A percentile compares a stretch with the other conserved stretches of the same genome.
These are phyloP conservation scores for Palythoa grandis DNA, from an alignment of 92 coral and sea anemone genomes.

Conservation along the genomic window DNA sequence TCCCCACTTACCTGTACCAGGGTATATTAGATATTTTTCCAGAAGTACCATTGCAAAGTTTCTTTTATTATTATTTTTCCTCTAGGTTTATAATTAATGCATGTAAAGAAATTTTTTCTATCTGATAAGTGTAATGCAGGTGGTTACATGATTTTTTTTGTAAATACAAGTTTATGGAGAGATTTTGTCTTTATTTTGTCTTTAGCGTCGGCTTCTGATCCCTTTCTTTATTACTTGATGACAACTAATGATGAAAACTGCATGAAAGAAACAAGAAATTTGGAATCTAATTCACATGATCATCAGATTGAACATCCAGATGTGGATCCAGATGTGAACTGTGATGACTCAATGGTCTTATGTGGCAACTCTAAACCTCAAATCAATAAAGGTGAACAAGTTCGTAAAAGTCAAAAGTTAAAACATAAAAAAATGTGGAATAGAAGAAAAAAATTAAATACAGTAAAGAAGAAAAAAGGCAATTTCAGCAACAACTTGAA, in stretches of 20 bases:
- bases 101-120: no score
- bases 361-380: constrained; percentile 38
- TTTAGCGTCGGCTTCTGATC: constrained; percentile 31
- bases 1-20: no score
- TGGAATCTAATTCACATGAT: background rate
- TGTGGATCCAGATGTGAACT: background rate
- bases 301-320: constrained; percentile 19
- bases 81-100: no score
- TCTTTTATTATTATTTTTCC: no score
- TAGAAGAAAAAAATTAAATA: background rate
- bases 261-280: background rate
- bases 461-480: constrained; percentile 27
- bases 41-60: no score
- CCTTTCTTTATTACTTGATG: constrained; percentile 17
- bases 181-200: background rate
- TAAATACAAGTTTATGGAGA: background rate
- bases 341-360: constrained; percentile 16
- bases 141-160: background rate
- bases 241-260: background rate
- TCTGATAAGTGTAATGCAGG: no score
- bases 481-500: background rate
- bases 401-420: constrained; percentile 43
- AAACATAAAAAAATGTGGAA: constrained; percentile 29
- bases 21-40: no score
- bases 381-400: constrained; percentile 40